Percentiles rank a stretch among this genome's conserved stretches.
Conservation (phyloP, 2,113 vertebrate genomes). For the Larimichthys polyactis region DNA sequence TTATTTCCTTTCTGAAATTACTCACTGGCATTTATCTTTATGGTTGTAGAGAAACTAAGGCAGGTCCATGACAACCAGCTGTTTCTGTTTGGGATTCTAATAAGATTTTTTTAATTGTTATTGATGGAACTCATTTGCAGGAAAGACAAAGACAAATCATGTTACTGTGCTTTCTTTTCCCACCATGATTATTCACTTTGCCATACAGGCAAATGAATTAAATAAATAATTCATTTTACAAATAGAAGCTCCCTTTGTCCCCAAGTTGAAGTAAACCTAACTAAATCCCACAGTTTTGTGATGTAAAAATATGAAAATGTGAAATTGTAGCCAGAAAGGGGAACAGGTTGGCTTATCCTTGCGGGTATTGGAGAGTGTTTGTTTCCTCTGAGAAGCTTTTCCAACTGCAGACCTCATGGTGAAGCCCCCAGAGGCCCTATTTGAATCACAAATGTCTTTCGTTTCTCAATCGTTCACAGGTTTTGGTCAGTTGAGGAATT, state of each 20-base stretch:
- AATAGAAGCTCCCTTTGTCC: conserved; percentile 37
- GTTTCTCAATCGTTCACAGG: conserved; percentile 74
- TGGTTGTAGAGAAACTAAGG: conserved; percentile 19
- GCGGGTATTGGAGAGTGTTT: conserved; percentile 56
- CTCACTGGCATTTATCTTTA: conserved; percentile 29
- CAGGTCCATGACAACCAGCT: conserved; percentile 3
- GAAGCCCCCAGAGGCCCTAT: conserved; percentile 71
- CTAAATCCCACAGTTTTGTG: conserved; percentile 69
- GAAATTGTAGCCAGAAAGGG: conserved; percentile 42
- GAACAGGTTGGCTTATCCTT: conserved; percentile 63
- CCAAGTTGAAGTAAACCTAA: conserved; percentile 13
- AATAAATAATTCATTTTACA: conserved; percentile 36
- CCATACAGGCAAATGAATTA: conserved; percentile 27
- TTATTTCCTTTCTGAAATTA: conserved; percentile 42
- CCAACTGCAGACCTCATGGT: conserved; percentile 61
- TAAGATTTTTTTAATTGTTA: conserved; percentile 8
- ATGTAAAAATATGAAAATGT: conserved; percentile 75
- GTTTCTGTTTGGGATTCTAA: conserved; percentile 39
- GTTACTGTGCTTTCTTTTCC: conserved; percentile 16
- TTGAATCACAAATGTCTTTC: conserved; percentile 83
- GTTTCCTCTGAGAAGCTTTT: conserved; percentile 69
- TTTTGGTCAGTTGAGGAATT: conserved; percentile 80
- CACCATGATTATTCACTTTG: conserved; percentile 23
- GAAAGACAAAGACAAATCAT: conserved; percentile 42
- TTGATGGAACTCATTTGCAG: conserved; percentile 19